phyloP scores from a whole-genome alignment of 2,888 invertebrate genomes.

The Mechanitis mazaeus region DNA sequence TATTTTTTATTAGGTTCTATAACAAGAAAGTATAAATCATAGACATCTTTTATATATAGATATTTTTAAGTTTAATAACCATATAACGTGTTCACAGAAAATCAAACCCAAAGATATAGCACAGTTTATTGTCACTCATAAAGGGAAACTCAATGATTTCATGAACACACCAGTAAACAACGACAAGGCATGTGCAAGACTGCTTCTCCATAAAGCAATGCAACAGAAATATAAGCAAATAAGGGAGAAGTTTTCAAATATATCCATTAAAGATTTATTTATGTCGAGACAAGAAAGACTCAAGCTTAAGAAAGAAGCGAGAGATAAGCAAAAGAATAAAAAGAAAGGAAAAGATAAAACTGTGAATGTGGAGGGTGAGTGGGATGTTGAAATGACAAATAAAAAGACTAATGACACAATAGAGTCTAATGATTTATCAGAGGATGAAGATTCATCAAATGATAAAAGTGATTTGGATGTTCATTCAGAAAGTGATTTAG shows the following conservation, averaged over 20 bases:
- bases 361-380: slow-evolving; percentile 49
- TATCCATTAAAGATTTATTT: slow-evolving; percentile 61
- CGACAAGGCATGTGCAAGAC: slow-evolving; percentile 62
- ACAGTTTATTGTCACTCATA: slow-evolving; percentile 60
- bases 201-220: slow-evolving; percentile 59
- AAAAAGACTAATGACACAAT: slow-evolving; percentile 17
- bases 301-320: slow-evolving; percentile 61
- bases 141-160: slow-evolving; percentile 51
- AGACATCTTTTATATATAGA: neutral
- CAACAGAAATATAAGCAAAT: slow-evolving; percentile 60
- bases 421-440: slow-evolving; percentile 8
- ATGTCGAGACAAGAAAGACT: slow-evolving; percentile 64
- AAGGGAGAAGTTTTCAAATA: slow-evolving; percentile 52
- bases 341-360: slow-evolving; percentile 38
- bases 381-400: slow-evolving; percentile 48
- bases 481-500: slow-evolving; percentile 11
- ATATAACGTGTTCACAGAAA: slow-evolving; percentile 51
- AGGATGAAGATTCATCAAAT: slow-evolving; percentile 13
- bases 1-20: no score
- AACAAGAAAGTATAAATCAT: neutral
- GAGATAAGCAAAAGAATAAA: slow-evolving; percentile 51
- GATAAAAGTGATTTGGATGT: slow-evolving; percentile 15
- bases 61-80: slow-evolving; percentile 1
- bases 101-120: slow-evolving; percentile 64
- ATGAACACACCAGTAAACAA: slow-evolving; percentile 60